These are phyloP conservation scores for Dromius quadrimaculatus DNA, from an alignment of 2,888 invertebrate species.

Conservation along the genomic window DNA sequence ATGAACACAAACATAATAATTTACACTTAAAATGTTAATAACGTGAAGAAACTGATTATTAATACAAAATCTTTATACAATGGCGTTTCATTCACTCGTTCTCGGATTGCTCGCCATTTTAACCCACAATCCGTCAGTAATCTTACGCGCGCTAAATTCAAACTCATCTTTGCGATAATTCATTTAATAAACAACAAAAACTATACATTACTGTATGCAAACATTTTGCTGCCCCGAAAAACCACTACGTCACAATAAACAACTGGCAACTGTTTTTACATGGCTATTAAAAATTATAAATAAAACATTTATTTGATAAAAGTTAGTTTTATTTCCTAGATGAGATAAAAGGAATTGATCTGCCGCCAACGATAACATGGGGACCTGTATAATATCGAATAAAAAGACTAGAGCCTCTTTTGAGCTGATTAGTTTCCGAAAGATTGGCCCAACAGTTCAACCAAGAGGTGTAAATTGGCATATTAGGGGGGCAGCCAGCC, in stretches of 20 bases:
- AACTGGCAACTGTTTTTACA: constrained; percentile 39
- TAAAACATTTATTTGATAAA: constrained; percentile 19
- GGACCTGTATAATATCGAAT: constrained; percentile 79
- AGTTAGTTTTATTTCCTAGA: constrained; percentile 6
- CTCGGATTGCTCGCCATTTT: constrained; percentile 43
- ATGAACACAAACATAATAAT: constrained; percentile 50
- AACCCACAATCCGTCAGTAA: constrained; percentile 20
- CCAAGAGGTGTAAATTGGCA: constrained; percentile 88
- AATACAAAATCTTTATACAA: constrained; percentile 50
- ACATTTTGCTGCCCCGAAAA: constrained; percentile 15
- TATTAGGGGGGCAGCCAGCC: constrained; percentile 86
- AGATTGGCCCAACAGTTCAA: constrained; percentile 86
- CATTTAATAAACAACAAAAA: constrained; percentile 33
- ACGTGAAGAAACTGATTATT: constrained; percentile 40
- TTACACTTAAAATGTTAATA: constrained; percentile 48
- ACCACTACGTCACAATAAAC: constrained; percentile 40
- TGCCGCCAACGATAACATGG: constrained; percentile 62
- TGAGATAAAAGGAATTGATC: constrained; percentile 58
- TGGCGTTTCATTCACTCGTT: constrained; percentile 51
- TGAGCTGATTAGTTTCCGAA: constrained; percentile 79
- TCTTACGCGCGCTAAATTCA: constrained; percentile 23
- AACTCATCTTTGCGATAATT: constrained; percentile 12
- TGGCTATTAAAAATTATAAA: constrained; percentile 39
- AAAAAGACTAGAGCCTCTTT: constrained; percentile 86
- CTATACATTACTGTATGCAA: constrained; percentile 33